These are phyloP conservation scores for Phylloscopus whistleri DNA, from an alignment of 2,113 vertebrate species.

Conservation along the genomic window DNA sequence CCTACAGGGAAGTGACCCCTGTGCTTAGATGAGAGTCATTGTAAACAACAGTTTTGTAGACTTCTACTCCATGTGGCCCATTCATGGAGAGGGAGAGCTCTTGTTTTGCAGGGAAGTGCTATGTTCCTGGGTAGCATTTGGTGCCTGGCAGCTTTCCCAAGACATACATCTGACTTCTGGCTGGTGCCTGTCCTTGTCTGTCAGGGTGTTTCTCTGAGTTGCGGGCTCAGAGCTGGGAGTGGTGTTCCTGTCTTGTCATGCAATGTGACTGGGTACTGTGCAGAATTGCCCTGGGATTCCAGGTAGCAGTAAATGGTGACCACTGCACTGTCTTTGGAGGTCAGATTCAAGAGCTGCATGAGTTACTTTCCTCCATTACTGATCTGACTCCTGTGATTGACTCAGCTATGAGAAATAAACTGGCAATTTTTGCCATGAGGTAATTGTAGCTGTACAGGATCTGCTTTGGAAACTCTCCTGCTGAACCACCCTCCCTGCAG, in stretches of 20 bases:
- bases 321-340: neutral
- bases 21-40: neutral
- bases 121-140: neutral
- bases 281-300: neutral
- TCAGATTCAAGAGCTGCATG: neutral
- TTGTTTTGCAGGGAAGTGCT: neutral
- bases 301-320: neutral
- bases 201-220: neutral
- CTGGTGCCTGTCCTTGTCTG: neutral
- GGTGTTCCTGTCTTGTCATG: neutral
- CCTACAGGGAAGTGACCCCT: neutral
- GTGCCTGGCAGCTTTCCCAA: neutral
- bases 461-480: neutral
- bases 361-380: neutral
- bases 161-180: neutral
- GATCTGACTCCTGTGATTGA: neutral
- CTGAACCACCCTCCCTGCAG: neutral
- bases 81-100: neutral
- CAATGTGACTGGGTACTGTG: neutral
- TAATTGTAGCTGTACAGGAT: neutral
- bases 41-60: neutral
- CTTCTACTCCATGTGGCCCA: neutral
- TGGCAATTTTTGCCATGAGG: neutral
- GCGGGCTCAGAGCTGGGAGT: neutral
- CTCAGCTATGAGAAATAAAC: neutral